A percentile compares a stretch with the other conserved stretches of the same genome.
phyloP scores from a whole-genome alignment of 2,888 invertebrate species.

The Bombylius discolor region DNA sequence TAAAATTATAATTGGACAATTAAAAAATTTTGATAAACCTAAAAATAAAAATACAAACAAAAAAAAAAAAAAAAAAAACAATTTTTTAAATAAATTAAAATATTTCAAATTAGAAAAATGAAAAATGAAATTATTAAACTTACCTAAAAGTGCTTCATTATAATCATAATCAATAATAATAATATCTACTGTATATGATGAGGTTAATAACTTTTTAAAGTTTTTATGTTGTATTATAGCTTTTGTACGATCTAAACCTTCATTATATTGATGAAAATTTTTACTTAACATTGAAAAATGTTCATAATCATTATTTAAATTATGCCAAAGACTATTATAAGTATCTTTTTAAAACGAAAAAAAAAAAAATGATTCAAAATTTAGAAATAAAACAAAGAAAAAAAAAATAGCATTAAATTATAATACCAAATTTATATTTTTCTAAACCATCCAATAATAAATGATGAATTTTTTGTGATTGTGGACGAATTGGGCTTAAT shows the following conservation, averaged over 20 bases:
- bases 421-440: conserved; percentile 1
- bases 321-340: not conserved
- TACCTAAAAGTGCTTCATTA: conserved; percentile 12
- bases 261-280: conserved; percentile 2
- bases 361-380: too few relatives aligned
- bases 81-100: not conserved
- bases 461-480: conserved; percentile 1
- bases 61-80: not conserved
- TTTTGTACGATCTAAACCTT: conserved; percentile 8
- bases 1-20: conserved; percentile 10
- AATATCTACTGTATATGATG: conserved; percentile 2
- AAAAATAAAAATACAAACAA: not conserved
- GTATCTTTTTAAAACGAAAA: too few relatives aligned
- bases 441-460: not conserved
- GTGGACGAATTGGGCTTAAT: not conserved
- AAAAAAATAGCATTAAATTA: not conserved
- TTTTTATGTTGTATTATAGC: conserved; percentile 3
- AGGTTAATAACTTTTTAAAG: conserved; percentile 6
- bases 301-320: not conserved
- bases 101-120: not conserved
- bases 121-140: not conserved
- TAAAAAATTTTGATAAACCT: conserved; percentile 9
- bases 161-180: conserved; percentile 12
- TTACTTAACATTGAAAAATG: not conserved
- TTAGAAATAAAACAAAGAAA: not conserved